phyloP scores from a whole-genome alignment of 2,888 invertebrate species.

The Trichopoda pennipes region DNA sequence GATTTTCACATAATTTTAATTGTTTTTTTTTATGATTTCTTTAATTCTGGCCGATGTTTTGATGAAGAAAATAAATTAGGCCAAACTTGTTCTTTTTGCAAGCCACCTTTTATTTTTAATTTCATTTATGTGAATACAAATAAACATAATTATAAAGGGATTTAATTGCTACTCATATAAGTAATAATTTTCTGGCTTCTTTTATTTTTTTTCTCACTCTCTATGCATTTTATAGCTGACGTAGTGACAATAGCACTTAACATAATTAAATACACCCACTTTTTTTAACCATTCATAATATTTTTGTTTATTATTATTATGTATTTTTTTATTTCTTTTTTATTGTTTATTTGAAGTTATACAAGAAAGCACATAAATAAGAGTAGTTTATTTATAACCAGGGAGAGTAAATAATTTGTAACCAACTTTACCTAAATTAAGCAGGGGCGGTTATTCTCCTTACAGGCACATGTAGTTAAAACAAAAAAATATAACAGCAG shows the following conservation, averaged over 20 bases:
- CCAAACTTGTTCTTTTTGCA: no score
- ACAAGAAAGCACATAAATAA: conserved; percentile 14
- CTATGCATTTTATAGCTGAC: background rate
- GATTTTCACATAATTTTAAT: no score
- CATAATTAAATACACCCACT: conserved; percentile 64
- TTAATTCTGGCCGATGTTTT: no score
- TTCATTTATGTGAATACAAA: no score
- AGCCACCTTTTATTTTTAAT: no score
- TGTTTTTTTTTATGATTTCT: no score
- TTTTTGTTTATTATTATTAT: conserved; percentile 21
- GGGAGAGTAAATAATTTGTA: background rate
- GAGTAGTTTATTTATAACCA: conserved; percentile 4
- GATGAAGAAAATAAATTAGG: no score
- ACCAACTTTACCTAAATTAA: background rate
- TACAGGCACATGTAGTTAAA: background rate
- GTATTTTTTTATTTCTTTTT: conserved; percentile 30
- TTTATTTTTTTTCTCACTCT: background rate
- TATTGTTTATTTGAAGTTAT: conserved; percentile 47
- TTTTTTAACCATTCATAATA: conserved; percentile 8
- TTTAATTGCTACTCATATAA: background rate
- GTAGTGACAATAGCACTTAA: conserved; percentile 57
- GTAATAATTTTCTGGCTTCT: background rate
- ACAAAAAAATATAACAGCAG: background rate
- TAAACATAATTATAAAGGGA: background rate
- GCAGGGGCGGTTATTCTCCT: no score